phyloP scores from a whole-genome alignment of 2,113 vertebrate species.

The Spea multiplicata region DNA sequence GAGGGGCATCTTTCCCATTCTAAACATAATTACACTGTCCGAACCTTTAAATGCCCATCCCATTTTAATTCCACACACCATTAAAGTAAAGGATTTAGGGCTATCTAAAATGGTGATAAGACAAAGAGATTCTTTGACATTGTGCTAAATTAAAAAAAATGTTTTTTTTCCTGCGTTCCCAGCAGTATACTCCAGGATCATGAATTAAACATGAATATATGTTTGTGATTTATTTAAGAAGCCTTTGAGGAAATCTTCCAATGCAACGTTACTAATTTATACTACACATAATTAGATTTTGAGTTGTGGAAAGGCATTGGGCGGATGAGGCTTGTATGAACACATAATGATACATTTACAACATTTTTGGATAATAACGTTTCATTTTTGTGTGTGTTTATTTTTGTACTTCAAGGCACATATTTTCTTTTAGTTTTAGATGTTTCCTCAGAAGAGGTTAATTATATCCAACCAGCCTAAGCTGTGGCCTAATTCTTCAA shows the following conservation, averaged over 20 bases:
- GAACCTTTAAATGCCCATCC: too few species aligned
- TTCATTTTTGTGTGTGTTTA: neutral
- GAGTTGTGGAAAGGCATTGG: neutral
- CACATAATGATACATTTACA: neutral
- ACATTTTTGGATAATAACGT: neutral
- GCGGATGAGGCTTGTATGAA: neutral
- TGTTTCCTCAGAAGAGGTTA: neutral
- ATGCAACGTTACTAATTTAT: slow-evolving; percentile 46
- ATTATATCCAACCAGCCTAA: neutral
- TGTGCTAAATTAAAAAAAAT: slow-evolving; percentile 53
- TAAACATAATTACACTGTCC: too few species aligned
- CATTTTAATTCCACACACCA: too few species aligned
- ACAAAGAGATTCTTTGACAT: slow-evolving; percentile 49
- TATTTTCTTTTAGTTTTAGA: neutral
- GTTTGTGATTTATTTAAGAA: slow-evolving; percentile 66
- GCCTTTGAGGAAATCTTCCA: slow-evolving; percentile 55
- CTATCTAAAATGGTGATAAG: neutral
- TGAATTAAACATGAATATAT: slow-evolving; percentile 66
- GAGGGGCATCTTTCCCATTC: too few species aligned
- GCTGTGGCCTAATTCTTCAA: too few species aligned
- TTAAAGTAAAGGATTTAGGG: too few species aligned
- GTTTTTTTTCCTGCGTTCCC: slow-evolving; percentile 52
- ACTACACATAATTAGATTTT: slow-evolving; percentile 50
- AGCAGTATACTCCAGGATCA: slow-evolving; percentile 41
- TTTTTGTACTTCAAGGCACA: neutral